Percentiles rank a stretch among this genome's conserved stretches.
Conservation (phyloP, 2,888 invertebrate species). For the Diabrotica balteata region DNA sequence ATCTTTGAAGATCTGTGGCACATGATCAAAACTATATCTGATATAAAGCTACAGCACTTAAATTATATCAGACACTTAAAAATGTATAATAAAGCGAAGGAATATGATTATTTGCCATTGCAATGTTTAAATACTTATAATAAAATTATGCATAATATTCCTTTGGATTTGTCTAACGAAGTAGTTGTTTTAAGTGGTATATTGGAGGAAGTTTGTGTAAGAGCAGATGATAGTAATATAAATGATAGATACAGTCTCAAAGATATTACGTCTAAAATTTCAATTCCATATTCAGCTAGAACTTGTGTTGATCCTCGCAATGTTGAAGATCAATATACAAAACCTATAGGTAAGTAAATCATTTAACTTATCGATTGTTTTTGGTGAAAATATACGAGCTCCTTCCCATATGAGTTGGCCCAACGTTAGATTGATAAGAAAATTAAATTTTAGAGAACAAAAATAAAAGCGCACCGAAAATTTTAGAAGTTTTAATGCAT, state of each 20-base stretch:
- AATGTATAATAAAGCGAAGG: constrained; percentile 31
- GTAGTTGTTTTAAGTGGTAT: constrained; percentile 41
- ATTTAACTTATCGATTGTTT: background rate
- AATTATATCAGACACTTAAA: constrained; percentile 44
- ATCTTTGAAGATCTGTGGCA: constrained; percentile 41
- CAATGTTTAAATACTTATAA: constrained; percentile 41
- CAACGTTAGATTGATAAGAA: no score
- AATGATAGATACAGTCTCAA: constrained; percentile 10
- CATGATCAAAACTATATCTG: constrained; percentile 40
- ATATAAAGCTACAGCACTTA: constrained; percentile 46
- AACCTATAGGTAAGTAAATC: background rate
- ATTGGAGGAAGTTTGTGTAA: constrained; percentile 41
- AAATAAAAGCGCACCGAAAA: no score
- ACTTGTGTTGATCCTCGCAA: constrained; percentile 13
- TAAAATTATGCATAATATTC: constrained; percentile 37
- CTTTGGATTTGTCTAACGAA: constrained; percentile 40
- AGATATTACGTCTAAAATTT: background rate
- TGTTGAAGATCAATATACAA: background rate
- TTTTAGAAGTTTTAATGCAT: no score
- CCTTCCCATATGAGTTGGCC: background rate
- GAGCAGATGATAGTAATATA: constrained; percentile 23
- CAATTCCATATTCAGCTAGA: constrained; percentile 1
- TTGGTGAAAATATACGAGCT: background rate
- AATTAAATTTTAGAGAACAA: no score
- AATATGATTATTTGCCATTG: constrained; percentile 30